Conservation (phyloP, 2,888 invertebrate genomes). For the Drosophila kuntzei region DNA sequence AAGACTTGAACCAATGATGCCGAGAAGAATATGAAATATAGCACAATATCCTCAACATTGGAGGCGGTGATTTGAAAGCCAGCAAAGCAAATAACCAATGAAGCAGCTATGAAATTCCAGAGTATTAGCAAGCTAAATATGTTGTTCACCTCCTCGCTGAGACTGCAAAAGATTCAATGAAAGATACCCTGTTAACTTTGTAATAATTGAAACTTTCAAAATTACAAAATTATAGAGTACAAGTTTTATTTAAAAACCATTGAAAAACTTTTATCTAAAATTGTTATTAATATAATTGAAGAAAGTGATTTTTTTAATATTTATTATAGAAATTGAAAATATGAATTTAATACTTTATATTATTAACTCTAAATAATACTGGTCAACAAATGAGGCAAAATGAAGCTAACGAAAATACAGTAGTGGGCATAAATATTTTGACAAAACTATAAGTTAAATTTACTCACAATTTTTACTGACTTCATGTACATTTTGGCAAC, state of each 20-base stretch:
- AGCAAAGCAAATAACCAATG: constrained; percentile 82
- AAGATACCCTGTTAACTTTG: not conserved
- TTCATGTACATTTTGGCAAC: no score
- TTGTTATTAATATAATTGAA: no score
- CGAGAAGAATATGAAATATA: constrained; percentile 79
- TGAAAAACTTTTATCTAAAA: no score
- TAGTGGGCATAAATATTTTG: no score
- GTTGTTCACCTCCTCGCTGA: constrained; percentile 72
- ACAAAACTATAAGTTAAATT: no score
- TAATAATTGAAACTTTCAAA: not conserved
- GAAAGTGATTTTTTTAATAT: no score
- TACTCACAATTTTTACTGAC: no score
- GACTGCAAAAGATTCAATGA: constrained; percentile 38
- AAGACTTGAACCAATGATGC: constrained; percentile 81
- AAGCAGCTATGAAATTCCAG: constrained; percentile 82
- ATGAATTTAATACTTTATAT: no score
- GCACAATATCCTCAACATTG: constrained; percentile 72
- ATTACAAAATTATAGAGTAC: not conserved
- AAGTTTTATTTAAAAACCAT: not conserved
- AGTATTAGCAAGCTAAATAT: constrained; percentile 80
- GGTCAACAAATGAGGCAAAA: no score
- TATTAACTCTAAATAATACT: no score
- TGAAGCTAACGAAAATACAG: no score
- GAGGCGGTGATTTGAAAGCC: constrained; percentile 83
- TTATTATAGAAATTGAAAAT: no score